Conservation (phyloP, 2,113 vertebrate genomes). For the Ranitomeya variabilis region DNA sequence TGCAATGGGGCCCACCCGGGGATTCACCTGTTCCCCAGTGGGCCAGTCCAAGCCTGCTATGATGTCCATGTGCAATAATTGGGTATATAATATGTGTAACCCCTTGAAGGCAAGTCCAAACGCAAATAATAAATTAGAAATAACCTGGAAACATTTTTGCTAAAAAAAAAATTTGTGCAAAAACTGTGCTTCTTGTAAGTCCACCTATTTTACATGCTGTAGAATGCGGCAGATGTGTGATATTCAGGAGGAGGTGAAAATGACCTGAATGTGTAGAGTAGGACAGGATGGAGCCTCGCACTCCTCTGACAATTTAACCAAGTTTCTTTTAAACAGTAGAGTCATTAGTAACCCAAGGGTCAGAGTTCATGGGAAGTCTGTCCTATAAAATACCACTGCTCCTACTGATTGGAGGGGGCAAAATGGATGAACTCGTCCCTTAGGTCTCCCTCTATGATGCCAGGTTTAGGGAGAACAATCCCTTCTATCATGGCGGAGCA, state of each 20-base stretch:
- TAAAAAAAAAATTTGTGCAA: too few species aligned
- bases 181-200: too few species aligned
- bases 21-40: too few species aligned
- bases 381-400: background rate
- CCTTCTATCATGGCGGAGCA: constrained; percentile 25
- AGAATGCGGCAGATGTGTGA: background rate
- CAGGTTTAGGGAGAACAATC: constrained; percentile 27
- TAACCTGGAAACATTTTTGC: too few species aligned
- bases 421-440: background rate
- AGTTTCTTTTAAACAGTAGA: constrained; percentile 52
- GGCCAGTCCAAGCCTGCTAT: too few species aligned
- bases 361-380: constrained; percentile 49
- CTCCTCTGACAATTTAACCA: constrained; percentile 18
- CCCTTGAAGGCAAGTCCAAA: too few species aligned
- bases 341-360: constrained; percentile 9
- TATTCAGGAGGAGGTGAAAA: background rate
- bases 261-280: background rate
- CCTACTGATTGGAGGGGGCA: constrained; percentile 5
- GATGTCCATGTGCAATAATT: too few species aligned
- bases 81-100: too few species aligned
- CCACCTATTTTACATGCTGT: background rate
- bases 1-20: too few species aligned
- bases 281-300: background rate
- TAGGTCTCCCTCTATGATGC: constrained; percentile 31
- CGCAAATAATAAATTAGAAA: too few species aligned